A percentile compares a stretch with the other conserved stretches of the same genome.
These are phyloP conservation scores for Schizopygopsis malacanthus DNA, from an alignment of 2,797 vertebrate genomes.

Conservation along the genomic window DNA sequence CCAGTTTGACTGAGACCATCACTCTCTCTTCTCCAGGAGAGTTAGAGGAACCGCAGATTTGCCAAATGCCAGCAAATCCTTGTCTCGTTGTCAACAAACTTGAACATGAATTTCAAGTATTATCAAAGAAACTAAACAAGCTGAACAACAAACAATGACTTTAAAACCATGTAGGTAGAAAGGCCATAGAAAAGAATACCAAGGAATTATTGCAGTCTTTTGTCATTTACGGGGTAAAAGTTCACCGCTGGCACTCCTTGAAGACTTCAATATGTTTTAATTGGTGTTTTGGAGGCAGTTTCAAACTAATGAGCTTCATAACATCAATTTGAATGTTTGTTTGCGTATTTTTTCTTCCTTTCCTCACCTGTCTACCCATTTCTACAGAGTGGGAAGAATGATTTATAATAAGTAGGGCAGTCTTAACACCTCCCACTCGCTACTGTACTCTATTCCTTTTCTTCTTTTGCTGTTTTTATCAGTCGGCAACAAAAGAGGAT, in stretches of 20 bases:
- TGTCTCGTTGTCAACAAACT: conserved; percentile 60
- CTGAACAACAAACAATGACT: conserved; percentile 58
- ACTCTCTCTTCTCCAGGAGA: conserved; percentile 65
- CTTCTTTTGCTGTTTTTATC: conserved; percentile 21
- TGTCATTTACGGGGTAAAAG: conserved; percentile 58
- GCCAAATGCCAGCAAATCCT: conserved; percentile 78
- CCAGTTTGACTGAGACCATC: conserved; percentile 34
- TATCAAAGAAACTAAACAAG: conserved; percentile 52
- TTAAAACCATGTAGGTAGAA: conserved; percentile 76
- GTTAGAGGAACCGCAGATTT: conserved; percentile 58
- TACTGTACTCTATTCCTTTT: conserved; percentile 32
- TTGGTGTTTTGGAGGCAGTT: conserved; percentile 14
- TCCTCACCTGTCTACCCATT: conserved; percentile 34
- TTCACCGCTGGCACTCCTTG: conserved; percentile 26
- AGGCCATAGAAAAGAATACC: conserved; percentile 75
- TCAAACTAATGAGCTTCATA: conserved; percentile 44
- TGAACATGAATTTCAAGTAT: conserved; percentile 68
- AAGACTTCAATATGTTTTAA: conserved; percentile 53
- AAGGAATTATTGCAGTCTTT: conserved; percentile 63
- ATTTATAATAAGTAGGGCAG: conserved; percentile 45
- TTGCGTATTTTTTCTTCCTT: background rate
- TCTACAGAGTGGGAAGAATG: conserved; percentile 29
- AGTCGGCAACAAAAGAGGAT: conserved; percentile 31
- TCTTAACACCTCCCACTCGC: conserved; percentile 33
- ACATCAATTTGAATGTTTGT: conserved; percentile 46